Base-by-base conservation (phyloP, 2,113 vertebrate genomes). In the Zosterops hypoxanthus region DNA sequence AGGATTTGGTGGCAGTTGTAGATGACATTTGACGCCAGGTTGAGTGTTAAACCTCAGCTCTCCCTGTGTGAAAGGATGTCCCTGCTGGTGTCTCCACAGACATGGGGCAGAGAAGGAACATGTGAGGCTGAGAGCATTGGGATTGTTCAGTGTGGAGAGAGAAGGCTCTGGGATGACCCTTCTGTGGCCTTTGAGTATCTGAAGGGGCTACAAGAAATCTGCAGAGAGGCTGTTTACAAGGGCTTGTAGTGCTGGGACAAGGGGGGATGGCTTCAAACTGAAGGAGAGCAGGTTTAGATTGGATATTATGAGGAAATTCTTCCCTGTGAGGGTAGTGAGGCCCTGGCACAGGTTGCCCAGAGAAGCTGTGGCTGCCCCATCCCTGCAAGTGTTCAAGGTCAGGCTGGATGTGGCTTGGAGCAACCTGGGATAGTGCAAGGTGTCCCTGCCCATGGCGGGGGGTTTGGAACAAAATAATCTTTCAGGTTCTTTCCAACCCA, bases 391-490 rank as follows among this genome's bases (percentile, higher is more conserved):
- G 79, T 9, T 0, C 79, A 69, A 33, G 63, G 17, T 5, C 63
- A 49, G 70, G 9, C 0, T 69, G 34, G 69, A 75, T 0, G 0
- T 19, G 8, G 16, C 53, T 60, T 53, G 39, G 49, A 69, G 18
- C 22, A 63, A 0, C 12, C 71, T 63, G 71, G 63, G 11, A 1
- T 1, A 7, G 63, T 34, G 70, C 8, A 23, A 69, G 25, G 5
- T 14, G 53, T 15, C 25, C n/a, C 79, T 47, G 61, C 9, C 39
- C 47, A 1, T 11, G 34, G 28, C 26, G 59, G 26, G 13, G 18
- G 4, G 0, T 2, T 3, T 46, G 60, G 17, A 11, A 23, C 0
- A 0, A 31, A 14, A 14, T 25, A 20, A 15, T 34, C 18, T 63
- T 49, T 33, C 6, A 49, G 31, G 10, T 23, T 10, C 8, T 17